Conservation (phyloP, 2,113 vertebrate genomes). For the Campylorhamphus procurvoides region DNA sequence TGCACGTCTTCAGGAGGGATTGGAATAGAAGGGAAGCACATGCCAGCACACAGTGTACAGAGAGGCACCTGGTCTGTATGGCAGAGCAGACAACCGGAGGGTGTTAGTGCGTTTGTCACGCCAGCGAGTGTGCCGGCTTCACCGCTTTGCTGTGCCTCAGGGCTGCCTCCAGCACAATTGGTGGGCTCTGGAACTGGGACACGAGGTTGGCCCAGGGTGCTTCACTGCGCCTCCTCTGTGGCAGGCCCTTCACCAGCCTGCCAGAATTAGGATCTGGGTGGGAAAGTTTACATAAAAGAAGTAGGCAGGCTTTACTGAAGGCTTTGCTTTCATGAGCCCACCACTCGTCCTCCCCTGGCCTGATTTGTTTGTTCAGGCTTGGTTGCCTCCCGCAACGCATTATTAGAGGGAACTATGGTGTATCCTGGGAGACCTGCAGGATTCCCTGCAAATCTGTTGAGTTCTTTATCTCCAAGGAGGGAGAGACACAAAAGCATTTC, state of each 20-base stretch:
- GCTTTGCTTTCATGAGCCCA: conserved; percentile 16
- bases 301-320: neutral
- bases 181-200: neutral
- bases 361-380: conserved; percentile 69
- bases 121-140: neutral
- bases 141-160: neutral
- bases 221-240: neutral
- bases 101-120: neutral
- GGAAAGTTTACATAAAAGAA: conserved; percentile 41
- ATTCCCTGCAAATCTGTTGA: conserved; percentile 58
- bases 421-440: conserved; percentile 69
- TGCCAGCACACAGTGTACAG: neutral
- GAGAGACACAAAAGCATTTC: conserved; percentile 43
- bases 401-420: conserved; percentile 57
- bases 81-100: neutral
- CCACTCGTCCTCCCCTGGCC: neutral
- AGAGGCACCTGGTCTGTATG: fast-evolving
- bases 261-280: conserved; percentile 10
- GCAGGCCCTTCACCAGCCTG: neutral
- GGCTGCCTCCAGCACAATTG: neutral
- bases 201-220: neutral
- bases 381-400: conserved; percentile 72
- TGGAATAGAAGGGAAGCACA: neutral
- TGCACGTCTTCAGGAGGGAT: neutral
- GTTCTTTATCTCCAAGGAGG: conserved; percentile 17